phyloP scores from a whole-genome alignment of 1,140 invertebrate species.

The Drosophila sp. region DNA sequence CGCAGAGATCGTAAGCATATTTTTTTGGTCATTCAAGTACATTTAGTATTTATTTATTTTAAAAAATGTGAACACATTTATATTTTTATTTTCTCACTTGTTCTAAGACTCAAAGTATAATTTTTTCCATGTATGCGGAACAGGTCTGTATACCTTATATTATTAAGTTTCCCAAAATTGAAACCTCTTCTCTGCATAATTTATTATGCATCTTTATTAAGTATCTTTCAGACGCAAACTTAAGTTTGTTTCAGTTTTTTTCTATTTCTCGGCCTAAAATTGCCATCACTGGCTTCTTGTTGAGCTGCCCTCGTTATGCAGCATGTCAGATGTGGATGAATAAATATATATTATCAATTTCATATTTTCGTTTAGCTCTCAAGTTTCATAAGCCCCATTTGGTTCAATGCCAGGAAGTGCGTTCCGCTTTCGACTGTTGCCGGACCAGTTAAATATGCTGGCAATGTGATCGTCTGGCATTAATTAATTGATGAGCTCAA shows the following conservation, averaged over 20 bases:
- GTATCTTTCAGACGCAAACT: neutral
- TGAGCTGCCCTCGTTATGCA: slow-evolving; percentile 33
- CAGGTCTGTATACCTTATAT: too few species aligned
- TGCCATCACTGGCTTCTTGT: neutral
- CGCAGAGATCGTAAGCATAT: neutral
- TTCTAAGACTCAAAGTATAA: too few species aligned
- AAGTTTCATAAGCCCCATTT: slow-evolving; percentile 73
- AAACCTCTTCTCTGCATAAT: too few species aligned
- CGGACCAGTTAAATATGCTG: slow-evolving; percentile 61
- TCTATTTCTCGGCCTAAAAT: too few species aligned
- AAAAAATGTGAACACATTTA: too few species aligned
- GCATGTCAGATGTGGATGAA: slow-evolving; percentile 8
- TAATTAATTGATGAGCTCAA: slow-evolving; percentile 61
- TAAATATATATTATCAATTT: slow-evolving; percentile 40
- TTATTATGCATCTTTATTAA: neutral
- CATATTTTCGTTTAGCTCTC: slow-evolving; percentile 49
- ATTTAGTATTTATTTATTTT: too few species aligned
- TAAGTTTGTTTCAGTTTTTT: too few species aligned
- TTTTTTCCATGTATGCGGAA: too few species aligned
- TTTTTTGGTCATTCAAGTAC: too few species aligned
- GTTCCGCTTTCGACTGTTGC: slow-evolving; percentile 66
- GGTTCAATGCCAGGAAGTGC: slow-evolving; percentile 78
- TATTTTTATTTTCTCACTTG: too few species aligned
- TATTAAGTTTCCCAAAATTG: too few species aligned
- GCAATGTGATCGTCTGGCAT: slow-evolving; percentile 19